Conservation (phyloP, 2,797 vertebrate genomes). For the Hippocampus kuda region DNA sequence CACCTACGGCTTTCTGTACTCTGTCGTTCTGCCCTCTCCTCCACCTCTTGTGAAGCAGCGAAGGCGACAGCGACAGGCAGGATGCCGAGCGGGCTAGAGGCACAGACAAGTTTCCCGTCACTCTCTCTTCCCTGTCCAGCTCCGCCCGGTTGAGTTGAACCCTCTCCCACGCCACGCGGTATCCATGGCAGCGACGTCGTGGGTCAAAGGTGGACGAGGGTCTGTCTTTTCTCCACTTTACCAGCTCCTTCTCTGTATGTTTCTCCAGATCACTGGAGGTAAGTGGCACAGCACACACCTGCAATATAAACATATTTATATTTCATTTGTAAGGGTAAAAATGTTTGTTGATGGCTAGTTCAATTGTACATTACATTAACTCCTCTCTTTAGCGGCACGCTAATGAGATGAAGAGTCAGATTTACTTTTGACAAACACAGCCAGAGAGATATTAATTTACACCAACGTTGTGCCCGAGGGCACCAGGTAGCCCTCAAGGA, state of each 20-base stretch:
- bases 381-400: too few relatives aligned
- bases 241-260: slow-evolving; percentile 65
- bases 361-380: too few relatives aligned
- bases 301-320: slow-evolving; percentile 2
- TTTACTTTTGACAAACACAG: too few relatives aligned
- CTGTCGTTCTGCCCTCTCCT: slow-evolving; percentile 48
- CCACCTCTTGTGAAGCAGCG: slow-evolving; percentile 51
- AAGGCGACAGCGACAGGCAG: slow-evolving; percentile 64
- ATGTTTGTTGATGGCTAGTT: not conserved
- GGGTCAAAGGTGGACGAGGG: slow-evolving; percentile 72
- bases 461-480: too few relatives aligned
- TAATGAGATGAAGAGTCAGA: too few relatives aligned
- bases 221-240: slow-evolving; percentile 62
- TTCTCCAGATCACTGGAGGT: slow-evolving; percentile 71
- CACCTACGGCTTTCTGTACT: slow-evolving; percentile 29
- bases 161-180: slow-evolving; percentile 63
- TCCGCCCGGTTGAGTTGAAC: slow-evolving; percentile 42
- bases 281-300: slow-evolving; percentile 75
- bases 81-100: slow-evolving; percentile 61
- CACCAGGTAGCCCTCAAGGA: too few relatives aligned
- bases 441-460: too few relatives aligned
- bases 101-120: slow-evolving; percentile 56
- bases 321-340: not conserved
- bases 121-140: slow-evolving; percentile 40
- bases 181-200: slow-evolving; percentile 69